Evolutionary conservation across 2,888 invertebrate genomes (phyloP).

Genomic region (Trichogramma evanescens): DNA sequence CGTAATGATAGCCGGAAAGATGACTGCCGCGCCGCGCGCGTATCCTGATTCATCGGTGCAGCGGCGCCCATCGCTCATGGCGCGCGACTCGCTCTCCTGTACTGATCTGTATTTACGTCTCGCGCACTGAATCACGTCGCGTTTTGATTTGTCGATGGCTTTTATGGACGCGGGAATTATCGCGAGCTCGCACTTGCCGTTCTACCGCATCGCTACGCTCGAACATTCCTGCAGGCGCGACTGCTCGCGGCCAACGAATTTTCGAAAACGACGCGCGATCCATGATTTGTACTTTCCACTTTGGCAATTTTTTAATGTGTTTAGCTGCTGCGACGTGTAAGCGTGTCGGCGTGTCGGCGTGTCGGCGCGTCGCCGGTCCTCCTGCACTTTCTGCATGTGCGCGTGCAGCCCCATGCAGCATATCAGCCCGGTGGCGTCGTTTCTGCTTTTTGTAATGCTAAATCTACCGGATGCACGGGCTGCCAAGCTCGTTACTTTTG

Average conservation of each 20-base stretch:
- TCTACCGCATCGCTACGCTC: slow-evolving; percentile 36
- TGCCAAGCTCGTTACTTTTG: slow-evolving; percentile 16
- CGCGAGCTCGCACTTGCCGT: slow-evolving; percentile 41
- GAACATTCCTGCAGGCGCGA: slow-evolving; percentile 1
- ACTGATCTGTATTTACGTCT: slow-evolving; percentile 46
- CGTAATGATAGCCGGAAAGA: slow-evolving; percentile 25
- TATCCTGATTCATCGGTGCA: slow-evolving; percentile 23
- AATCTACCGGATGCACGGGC: slow-evolving; percentile 14
- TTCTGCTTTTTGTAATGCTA: slow-evolving; percentile 22
- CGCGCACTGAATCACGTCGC: slow-evolving; percentile 43
- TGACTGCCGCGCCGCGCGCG: slow-evolving; percentile 14
- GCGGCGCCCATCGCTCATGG: slow-evolving; percentile 41
- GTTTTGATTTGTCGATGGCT: slow-evolving; percentile 47
- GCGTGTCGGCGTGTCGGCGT: not conserved
- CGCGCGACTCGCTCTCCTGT: slow-evolving; percentile 26
- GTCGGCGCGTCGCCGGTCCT: slow-evolving; percentile 12
- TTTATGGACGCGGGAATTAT: slow-evolving; percentile 46
- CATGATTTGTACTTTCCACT: slow-evolving; percentile 42
- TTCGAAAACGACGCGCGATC: slow-evolving; percentile 25
- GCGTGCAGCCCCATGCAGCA: not conserved
- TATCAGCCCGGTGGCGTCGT: slow-evolving; percentile 12
- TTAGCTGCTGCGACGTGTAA: too few relatives aligned
- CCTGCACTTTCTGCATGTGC: slow-evolving; percentile 12
- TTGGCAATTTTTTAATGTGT: slow-evolving; percentile 39
- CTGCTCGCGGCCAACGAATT: not conserved